A percentile compares a stretch with the other conserved stretches of the same genome.
phyloP scores from a whole-genome alignment of 2,113 vertebrate genomes.

The Neolamprologus fasciatus region DNA sequence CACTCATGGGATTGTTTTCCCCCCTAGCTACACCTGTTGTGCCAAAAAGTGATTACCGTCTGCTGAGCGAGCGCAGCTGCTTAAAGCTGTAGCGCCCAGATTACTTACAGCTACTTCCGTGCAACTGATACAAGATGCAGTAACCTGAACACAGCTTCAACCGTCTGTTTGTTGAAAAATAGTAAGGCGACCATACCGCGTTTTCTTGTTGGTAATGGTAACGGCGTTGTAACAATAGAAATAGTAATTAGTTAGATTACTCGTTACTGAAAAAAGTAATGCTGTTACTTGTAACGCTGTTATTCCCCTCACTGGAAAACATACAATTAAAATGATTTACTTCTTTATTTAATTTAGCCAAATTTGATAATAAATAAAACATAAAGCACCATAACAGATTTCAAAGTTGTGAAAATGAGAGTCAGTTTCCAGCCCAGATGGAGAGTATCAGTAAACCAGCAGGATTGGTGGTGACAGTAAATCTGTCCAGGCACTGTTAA shows the following conservation, averaged over 20 bases:
- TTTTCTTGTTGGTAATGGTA: neutral
- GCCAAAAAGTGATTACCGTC: neutral
- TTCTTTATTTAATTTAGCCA: neutral
- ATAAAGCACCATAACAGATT: neutral
- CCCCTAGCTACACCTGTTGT: neutral
- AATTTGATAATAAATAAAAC: neutral
- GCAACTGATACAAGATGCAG: neutral
- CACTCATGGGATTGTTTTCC: neutral
- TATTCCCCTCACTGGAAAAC: neutral
- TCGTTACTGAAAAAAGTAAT: neutral
- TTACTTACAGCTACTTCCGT: neutral
- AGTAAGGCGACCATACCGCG: neutral
- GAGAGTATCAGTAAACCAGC: neutral
- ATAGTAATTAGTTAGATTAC: neutral
- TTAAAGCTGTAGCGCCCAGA: neutral
- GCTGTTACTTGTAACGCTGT: neutral
- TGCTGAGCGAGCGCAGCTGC: neutral
- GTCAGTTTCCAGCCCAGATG: neutral
- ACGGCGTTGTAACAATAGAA: neutral
- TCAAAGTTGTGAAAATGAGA: neutral
- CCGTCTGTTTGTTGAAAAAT: neutral
- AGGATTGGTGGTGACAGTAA: neutral
- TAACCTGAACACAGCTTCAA: neutral
- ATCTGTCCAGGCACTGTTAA: neutral
- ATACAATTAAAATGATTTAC: neutral